phyloP scores from a whole-genome alignment of 2,888 invertebrate genomes.

The Scotopteryx bipunctaria region DNA sequence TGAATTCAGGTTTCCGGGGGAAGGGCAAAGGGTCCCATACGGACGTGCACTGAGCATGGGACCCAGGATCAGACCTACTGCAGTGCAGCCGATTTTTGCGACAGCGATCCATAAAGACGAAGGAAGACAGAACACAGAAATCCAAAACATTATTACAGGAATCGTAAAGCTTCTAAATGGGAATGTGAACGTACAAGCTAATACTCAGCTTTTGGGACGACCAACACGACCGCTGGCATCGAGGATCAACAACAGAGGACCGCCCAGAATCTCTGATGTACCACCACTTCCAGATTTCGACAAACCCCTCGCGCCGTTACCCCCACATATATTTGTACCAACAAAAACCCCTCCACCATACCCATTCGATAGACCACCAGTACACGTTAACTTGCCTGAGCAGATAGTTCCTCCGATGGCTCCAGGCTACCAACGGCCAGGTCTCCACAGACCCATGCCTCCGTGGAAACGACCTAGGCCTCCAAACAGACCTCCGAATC shows the following conservation, averaged over 20 bases:
- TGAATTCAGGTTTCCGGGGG: conserved; percentile 87
- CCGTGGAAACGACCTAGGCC: conserved; percentile 87
- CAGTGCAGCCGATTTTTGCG: conserved; percentile 81
- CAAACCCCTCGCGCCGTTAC: conserved; percentile 61
- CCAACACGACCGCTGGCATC: conserved; percentile 87
- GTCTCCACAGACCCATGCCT: conserved; percentile 84
- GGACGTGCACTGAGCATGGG: conserved; percentile 86
- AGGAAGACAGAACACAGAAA: conserved; percentile 84
- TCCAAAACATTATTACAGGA: conserved; percentile 95
- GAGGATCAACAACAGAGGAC: conserved; percentile 95
- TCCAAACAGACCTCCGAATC: conserved; percentile 65
- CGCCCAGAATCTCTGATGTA: conserved; percentile 91
- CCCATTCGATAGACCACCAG: conserved; percentile 89
- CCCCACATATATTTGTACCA: conserved; percentile 72
- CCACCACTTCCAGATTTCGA: conserved; percentile 88
- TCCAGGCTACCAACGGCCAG: conserved; percentile 82
- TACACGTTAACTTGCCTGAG: conserved; percentile 88
- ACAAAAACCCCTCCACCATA: conserved; percentile 86
- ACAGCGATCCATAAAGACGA: conserved; percentile 75
- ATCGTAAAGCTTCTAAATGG: conserved; percentile 94
- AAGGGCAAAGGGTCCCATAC: conserved; percentile 89
- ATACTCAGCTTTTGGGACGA: conserved; percentile 85
- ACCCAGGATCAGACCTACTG: conserved; percentile 85
- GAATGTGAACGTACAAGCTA: conserved; percentile 93
- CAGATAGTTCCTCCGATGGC: conserved; percentile 86